A percentile compares a stretch with the other conserved stretches of the same genome.
phyloP scores from a whole-genome alignment of 1,140 invertebrate species.

The Lysiphlebus fabarum region DNA sequence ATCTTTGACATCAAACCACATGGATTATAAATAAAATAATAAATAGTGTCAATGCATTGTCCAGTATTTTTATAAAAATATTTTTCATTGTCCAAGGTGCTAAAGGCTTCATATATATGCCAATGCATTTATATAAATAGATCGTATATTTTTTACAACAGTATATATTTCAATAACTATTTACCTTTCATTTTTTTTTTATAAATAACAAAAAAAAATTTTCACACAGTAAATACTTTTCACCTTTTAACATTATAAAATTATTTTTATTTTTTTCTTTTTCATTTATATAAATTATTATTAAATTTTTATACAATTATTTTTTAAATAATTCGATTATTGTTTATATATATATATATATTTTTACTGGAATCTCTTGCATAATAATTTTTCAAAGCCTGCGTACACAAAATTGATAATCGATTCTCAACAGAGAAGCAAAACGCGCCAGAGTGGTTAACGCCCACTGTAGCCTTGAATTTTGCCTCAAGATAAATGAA shows the following conservation, averaged over 20 bases:
- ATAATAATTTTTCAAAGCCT: constrained; percentile 7
- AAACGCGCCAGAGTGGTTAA: constrained; percentile 9
- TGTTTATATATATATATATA: too few relatives aligned
- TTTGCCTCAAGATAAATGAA: constrained; percentile 1
- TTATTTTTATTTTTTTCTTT: too few relatives aligned
- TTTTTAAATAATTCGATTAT: too few relatives aligned
- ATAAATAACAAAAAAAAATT: background rate
- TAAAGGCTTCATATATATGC: constrained; percentile 30
- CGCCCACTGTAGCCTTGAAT: constrained; percentile 19
- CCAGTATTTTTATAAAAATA: background rate
- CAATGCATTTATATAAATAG: constrained; percentile 17
- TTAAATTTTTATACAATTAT: too few relatives aligned
- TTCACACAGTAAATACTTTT: too few relatives aligned
- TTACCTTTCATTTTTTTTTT: background rate
- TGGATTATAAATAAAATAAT: too few relatives aligned
- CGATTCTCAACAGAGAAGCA: constrained; percentile 23
- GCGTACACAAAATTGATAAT: constrained; percentile 22
- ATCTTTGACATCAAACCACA: too few relatives aligned
- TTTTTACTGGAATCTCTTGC: background rate
- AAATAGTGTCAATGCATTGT: constrained; percentile 27
- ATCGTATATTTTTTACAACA: constrained; percentile 17
- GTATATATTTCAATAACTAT: too few relatives aligned
- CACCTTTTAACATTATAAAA: too few relatives aligned
- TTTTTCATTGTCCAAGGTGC: constrained; percentile 28
- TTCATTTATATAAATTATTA: too few relatives aligned